A percentile compares a stretch with the other conserved stretches of the same genome.
These are phyloP conservation scores for Pangasius krempfi DNA, from an alignment of 2,797 vertebrate genomes.

Conservation along the genomic window DNA sequence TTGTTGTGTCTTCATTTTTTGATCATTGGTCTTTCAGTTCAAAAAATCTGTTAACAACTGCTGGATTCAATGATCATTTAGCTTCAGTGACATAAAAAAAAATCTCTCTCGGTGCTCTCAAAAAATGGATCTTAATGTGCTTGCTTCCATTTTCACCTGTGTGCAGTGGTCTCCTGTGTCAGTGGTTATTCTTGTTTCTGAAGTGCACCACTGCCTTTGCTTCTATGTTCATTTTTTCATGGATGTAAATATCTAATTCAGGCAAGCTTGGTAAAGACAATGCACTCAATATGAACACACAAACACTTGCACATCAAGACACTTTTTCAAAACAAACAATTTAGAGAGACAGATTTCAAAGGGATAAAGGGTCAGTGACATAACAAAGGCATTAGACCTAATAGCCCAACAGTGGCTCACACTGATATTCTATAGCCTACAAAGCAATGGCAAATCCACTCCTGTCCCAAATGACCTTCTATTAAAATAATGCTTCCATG, in stretches of 20 bases:
- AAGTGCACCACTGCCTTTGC: neutral
- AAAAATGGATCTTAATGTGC: neutral
- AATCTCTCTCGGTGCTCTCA: neutral
- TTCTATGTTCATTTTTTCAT: neutral
- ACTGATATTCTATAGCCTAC: constrained; percentile 46
- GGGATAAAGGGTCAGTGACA: neutral
- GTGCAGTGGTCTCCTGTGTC: neutral
- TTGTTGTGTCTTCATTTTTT: neutral
- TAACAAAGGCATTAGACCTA: constrained; percentile 46
- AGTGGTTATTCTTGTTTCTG: neutral
- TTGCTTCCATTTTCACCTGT: neutral
- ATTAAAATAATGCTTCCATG: constrained; percentile 66
- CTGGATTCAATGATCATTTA: neutral
- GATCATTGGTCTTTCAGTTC: neutral
- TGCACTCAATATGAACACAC: constrained; percentile 55
- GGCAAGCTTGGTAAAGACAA: constrained; percentile 65
- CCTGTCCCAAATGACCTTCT: constrained; percentile 62
- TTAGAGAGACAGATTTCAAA: neutral
- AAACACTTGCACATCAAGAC: constrained; percentile 28
- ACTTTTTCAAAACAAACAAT: constrained; percentile 5
- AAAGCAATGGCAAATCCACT: constrained; percentile 64
- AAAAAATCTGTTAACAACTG: neutral
- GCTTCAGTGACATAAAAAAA: neutral
- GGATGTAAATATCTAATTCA: constrained; percentile 6
- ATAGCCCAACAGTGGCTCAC: constrained; percentile 50